phyloP scores from a whole-genome alignment of 2,888 invertebrate species.

The Bibio marci region DNA sequence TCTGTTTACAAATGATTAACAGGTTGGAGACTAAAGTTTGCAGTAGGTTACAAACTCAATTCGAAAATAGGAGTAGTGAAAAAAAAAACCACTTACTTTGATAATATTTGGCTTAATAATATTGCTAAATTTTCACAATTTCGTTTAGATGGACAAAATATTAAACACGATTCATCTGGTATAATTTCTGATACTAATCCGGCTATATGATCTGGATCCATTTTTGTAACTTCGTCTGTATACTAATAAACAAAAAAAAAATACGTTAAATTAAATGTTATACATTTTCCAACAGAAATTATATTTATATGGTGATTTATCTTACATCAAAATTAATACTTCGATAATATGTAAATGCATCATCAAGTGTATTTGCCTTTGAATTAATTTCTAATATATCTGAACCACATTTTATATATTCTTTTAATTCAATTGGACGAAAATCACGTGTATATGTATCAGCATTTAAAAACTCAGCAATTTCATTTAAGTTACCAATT shows the following conservation, averaged over 20 bases:
- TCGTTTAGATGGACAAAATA: constrained; percentile 86
- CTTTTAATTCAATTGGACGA: constrained; percentile 71
- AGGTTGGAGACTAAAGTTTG: no score
- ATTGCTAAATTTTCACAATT: constrained; percentile 83
- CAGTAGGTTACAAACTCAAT: no score
- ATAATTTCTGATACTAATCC: constrained; percentile 67
- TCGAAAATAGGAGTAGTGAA: no score
- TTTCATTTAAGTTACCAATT: constrained; percentile 72
- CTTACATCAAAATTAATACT: constrained; percentile 34
- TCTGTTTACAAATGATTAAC: no score
- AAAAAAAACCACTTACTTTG: constrained; percentile 14
- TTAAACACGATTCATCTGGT: constrained; percentile 61
- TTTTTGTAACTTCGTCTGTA: constrained; percentile 33
- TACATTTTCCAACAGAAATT: no score
- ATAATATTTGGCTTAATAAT: constrained; percentile 48
- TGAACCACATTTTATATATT: constrained; percentile 59
- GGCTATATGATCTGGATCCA: constrained; percentile 68
- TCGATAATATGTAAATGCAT: constrained; percentile 34
- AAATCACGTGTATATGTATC: constrained; percentile 71
- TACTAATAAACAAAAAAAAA: constrained; percentile 32
- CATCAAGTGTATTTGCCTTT: constrained; percentile 28
- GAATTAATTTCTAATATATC: constrained; percentile 38
- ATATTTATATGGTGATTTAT: no score
- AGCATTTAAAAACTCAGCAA: constrained; percentile 65
- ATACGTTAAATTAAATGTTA: constrained; percentile 4